phyloP scores from a whole-genome alignment of 2,888 invertebrate genomes.

The Eristalis intricaria region DNA sequence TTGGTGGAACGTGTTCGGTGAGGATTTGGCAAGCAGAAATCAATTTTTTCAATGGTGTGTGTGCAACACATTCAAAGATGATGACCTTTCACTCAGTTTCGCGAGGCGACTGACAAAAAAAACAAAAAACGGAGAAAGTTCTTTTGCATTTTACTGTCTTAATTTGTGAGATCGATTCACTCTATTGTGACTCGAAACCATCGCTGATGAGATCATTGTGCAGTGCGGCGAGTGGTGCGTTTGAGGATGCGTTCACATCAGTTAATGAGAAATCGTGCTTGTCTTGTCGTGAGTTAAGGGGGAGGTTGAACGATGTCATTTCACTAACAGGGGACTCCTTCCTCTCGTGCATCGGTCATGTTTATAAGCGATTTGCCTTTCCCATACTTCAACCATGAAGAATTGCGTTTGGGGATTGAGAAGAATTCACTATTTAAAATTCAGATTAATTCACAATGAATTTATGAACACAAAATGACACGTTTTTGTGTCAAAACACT shows the following conservation, averaged over 20 bases:
- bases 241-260: background rate
- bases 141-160: background rate
- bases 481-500: background rate
- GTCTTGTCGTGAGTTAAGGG: too few species aligned
- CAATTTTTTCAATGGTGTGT: background rate
- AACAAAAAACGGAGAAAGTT: background rate
- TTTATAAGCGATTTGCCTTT: too few species aligned
- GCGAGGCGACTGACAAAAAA: background rate
- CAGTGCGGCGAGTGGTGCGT: background rate
- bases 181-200: background rate
- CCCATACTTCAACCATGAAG: too few species aligned
- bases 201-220: background rate
- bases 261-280: background rate
- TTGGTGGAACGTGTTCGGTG: background rate
- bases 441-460: background rate
- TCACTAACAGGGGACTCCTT: background rate
- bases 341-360: background rate
- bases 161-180: background rate
- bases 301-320: background rate
- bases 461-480: background rate
- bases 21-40: background rate
- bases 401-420: background rate
- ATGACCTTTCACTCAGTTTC: background rate
- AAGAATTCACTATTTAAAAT: background rate
- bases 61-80: background rate